Conservation (phyloP, 92 coral and sea anemone species). For the Montipora capitata region DNA sequence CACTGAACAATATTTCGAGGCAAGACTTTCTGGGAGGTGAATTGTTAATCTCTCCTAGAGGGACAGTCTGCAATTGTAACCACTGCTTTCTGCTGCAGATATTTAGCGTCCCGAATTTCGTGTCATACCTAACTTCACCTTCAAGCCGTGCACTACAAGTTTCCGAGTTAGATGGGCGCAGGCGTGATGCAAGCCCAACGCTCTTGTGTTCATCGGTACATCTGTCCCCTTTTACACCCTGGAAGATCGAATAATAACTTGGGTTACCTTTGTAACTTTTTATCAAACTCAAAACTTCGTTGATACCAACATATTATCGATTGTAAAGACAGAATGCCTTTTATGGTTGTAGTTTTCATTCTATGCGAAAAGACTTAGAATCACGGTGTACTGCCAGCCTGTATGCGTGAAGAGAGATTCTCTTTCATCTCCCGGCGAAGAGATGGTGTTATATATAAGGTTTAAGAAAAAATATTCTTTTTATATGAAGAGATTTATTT, state of each 20-base stretch:
- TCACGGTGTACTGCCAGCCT: too few species aligned
- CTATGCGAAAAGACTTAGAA: too few species aligned
- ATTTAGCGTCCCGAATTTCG: constrained; percentile 44
- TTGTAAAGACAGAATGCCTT: too few species aligned
- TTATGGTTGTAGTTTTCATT: too few species aligned
- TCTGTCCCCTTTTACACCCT: constrained; percentile 87
- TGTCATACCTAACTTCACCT: constrained; percentile 81
- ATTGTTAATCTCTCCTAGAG: constrained; percentile 62
- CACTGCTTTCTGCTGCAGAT: constrained; percentile 82
- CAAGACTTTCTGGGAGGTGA: constrained; percentile 88
- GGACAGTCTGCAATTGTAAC: constrained; percentile 70
- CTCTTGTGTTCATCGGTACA: constrained; percentile 44
- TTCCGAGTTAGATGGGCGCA: constrained; percentile 6
- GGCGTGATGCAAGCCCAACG: not conserved
- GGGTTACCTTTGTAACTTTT: constrained; percentile 94
- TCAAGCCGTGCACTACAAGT: constrained; percentile 69
- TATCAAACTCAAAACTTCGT: constrained; percentile 97
- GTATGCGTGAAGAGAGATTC: too few species aligned
- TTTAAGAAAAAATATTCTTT: too few species aligned
- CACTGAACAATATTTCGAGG: constrained; percentile 85
- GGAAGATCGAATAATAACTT: constrained; percentile 32
- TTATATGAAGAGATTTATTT: too few species aligned
- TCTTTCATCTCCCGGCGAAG: too few species aligned
- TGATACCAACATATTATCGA: constrained; percentile 82
- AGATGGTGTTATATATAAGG: too few species aligned